phyloP scores from a whole-genome alignment of 2,888 invertebrate species.

The Clanis bilineata region DNA sequence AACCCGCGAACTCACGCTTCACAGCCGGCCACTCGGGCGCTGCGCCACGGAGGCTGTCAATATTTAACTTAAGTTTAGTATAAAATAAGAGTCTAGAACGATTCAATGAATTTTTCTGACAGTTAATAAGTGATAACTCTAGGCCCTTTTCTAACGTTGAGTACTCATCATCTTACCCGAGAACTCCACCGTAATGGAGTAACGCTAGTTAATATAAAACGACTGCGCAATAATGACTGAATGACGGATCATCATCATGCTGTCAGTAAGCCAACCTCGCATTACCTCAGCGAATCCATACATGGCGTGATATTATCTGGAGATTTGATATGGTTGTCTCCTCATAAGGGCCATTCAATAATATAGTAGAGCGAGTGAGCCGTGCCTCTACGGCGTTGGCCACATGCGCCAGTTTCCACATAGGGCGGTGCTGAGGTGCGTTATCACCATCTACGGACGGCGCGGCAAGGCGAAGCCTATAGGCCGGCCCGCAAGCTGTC shows the following conservation, averaged over 20 bases:
- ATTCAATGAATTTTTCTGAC: too few relatives aligned
- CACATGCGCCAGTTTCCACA: slow-evolving; percentile 53
- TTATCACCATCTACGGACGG: slow-evolving; percentile 44
- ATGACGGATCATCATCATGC: slow-evolving; percentile 18
- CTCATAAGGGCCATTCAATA: slow-evolving; percentile 44
- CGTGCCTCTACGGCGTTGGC: slow-evolving; percentile 43
- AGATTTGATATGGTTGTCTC: slow-evolving; percentile 48
- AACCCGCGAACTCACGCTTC: too few relatives aligned
- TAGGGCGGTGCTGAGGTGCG: slow-evolving; percentile 54
- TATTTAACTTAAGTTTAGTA: too few relatives aligned
- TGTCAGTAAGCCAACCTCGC: slow-evolving; percentile 33
- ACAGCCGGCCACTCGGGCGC: too few relatives aligned
- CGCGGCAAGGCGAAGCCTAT: neutral
- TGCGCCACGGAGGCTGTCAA: too few relatives aligned
- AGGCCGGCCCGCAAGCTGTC: slow-evolving; percentile 1
- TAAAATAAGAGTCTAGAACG: too few relatives aligned
- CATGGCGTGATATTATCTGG: slow-evolving; percentile 44
- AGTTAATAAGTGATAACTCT: too few relatives aligned
- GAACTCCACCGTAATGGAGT: neutral
- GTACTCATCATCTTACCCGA: neutral
- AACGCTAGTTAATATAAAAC: neutral
- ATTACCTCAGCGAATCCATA: slow-evolving; percentile 37
- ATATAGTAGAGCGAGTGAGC: slow-evolving; percentile 40
- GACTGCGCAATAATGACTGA: neutral
- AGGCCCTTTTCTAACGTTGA: neutral